Evolutionary conservation across 2,113 vertebrate species (phyloP).

Genomic region (Python bivittatus): DNA sequence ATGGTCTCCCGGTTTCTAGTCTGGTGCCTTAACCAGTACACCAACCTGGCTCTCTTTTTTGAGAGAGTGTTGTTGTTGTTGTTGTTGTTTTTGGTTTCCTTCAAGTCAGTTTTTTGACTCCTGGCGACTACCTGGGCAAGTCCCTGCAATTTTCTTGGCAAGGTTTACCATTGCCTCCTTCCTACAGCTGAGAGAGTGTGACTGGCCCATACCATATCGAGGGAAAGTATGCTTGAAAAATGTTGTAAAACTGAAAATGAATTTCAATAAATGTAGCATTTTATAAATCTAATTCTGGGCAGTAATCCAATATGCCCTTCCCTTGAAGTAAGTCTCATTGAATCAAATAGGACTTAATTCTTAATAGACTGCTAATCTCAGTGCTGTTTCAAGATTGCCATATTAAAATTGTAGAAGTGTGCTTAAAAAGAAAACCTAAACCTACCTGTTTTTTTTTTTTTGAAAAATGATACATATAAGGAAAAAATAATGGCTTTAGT

Average conservation of each 20-base stretch:
- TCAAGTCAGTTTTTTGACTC: not conserved
- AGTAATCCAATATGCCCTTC: not conserved
- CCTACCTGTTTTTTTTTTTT: not conserved
- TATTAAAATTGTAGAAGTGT: not conserved
- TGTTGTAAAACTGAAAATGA: not conserved
- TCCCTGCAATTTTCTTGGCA: not conserved
- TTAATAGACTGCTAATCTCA: not conserved
- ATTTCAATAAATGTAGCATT: not conserved
- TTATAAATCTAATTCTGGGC: not conserved
- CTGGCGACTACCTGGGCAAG: not conserved
- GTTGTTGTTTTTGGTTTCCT: no score
- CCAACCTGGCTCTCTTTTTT: not conserved
- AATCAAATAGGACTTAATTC: not conserved
- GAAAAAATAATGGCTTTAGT: not conserved
- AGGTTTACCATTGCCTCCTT: not conserved
- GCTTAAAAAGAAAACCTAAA: not conserved
- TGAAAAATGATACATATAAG: not conserved
- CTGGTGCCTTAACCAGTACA: not conserved
- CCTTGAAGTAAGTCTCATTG: not conserved
- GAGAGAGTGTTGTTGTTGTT: not conserved
- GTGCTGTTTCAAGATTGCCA: not conserved
- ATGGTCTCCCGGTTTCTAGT: not conserved
- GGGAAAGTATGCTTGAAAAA: constrained; percentile 1
- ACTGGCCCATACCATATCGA: not conserved
- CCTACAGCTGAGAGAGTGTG: not conserved